Evolutionary conservation across 2,113 vertebrate species (phyloP).

Genomic region (Synchiropus splendidus): DNA sequence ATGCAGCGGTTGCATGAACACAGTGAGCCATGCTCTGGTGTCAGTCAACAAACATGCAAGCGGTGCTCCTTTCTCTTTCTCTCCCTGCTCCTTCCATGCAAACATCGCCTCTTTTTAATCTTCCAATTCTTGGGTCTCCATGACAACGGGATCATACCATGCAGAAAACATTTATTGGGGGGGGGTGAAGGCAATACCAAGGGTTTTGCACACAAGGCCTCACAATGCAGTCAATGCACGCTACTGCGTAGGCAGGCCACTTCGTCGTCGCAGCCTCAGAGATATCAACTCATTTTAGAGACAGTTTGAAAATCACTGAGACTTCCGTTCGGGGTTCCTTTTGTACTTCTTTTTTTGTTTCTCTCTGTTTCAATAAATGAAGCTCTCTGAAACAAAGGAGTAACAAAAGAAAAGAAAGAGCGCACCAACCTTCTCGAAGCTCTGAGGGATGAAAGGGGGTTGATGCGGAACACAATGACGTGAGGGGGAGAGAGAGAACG

Average conservation of each 20-base stretch:
- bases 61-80: slow-evolving; percentile 57
- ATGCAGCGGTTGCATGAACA: slow-evolving; percentile 29
- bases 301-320: slow-evolving; percentile 2
- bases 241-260: slow-evolving; percentile 53
- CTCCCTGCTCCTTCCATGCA: slow-evolving; percentile 58
- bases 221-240: slow-evolving; percentile 82
- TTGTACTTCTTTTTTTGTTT: slow-evolving; percentile 39
- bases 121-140: slow-evolving; percentile 66
- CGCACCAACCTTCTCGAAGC: slow-evolving; percentile 99
- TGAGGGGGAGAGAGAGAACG: slow-evolving; percentile 97
- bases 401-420: slow-evolving; percentile 89
- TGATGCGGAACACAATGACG: slow-evolving; percentile 99
- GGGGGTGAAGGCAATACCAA: slow-evolving; percentile 84
- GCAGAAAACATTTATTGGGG: slow-evolving; percentile 60
- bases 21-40: slow-evolving; percentile 46
- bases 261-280: slow-evolving; percentile 42
- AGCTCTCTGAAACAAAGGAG: slow-evolving; percentile 64
- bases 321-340: slow-evolving; percentile 11
- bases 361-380: slow-evolving; percentile 58
- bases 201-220: slow-evolving; percentile 85
- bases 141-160: slow-evolving; percentile 67
- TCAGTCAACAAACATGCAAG: slow-evolving; percentile 56
- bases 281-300: slow-evolving; percentile 38
- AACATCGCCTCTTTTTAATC: slow-evolving; percentile 56
- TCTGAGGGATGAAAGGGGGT: slow-evolving; percentile 99